Evolutionary conservation across 2,797 vertebrate species (phyloP).

Genomic region (Aldrovandia affinis): DNA sequence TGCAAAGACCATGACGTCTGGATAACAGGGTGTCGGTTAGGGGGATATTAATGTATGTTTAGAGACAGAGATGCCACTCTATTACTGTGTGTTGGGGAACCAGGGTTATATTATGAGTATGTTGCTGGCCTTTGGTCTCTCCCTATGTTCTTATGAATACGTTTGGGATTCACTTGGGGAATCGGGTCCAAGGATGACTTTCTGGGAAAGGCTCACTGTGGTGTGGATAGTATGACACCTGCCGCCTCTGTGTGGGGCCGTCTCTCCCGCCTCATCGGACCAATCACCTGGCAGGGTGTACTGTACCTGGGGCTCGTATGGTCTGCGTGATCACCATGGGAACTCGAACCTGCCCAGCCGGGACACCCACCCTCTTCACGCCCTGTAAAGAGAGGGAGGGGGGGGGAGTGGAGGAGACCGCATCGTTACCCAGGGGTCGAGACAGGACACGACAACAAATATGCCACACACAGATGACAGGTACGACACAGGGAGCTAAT

Average conservation of each 20-base stretch:
- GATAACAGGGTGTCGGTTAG: constrained; percentile 62
- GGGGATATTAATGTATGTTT: constrained; percentile 23
- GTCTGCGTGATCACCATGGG: constrained; percentile 84
- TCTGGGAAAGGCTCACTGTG: background rate
- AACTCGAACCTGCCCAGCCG: constrained; percentile 80
- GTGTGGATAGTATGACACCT: background rate
- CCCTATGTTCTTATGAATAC: background rate
- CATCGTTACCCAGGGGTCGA: background rate
- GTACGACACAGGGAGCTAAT: background rate
- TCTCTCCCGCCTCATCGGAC: background rate
- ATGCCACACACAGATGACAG: background rate
- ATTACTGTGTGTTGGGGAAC: background rate
- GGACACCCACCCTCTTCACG: constrained; percentile 73
- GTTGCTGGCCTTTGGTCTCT: background rate
- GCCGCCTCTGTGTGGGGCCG: background rate
- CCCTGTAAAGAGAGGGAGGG: constrained; percentile 60
- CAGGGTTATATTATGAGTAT: background rate
- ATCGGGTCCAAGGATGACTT: too few relatives aligned
- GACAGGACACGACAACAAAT: background rate
- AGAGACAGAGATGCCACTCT: background rate
- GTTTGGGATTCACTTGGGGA: too few relatives aligned
- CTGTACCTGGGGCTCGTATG: constrained; percentile 77
- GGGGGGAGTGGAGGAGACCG: too few relatives aligned
- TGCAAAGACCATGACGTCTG: constrained; percentile 56
- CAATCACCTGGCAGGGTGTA: background rate